Percentiles rank a stretch among this genome's conserved stretches.
Conservation (phyloP, 2,888 invertebrate species). For the Sturmia bella region DNA sequence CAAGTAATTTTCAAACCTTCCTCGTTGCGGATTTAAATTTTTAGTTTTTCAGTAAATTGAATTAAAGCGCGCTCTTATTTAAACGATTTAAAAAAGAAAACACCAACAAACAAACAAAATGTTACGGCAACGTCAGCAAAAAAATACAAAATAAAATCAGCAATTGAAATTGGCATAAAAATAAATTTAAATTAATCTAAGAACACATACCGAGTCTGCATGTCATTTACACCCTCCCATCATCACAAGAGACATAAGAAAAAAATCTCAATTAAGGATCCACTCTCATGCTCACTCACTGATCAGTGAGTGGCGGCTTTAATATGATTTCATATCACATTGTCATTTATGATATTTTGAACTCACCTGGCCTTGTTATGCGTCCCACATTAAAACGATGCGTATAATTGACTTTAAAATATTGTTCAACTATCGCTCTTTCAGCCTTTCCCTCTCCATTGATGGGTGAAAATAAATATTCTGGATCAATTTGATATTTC, state of each 20-base stretch:
- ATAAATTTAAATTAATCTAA: conserved; percentile 47
- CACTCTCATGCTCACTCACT: neutral
- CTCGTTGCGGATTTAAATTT: conserved; percentile 47
- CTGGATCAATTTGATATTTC: conserved; percentile 95
- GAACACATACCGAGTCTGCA: neutral
- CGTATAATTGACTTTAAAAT: conserved; percentile 94
- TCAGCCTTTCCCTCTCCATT: conserved; percentile 93
- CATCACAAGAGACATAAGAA: neutral
- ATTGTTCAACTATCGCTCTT: conserved; percentile 89
- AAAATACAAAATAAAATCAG: conserved; percentile 36
- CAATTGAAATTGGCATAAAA: conserved; percentile 67
- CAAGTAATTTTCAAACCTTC: neutral
- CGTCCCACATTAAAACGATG: conserved; percentile 92
- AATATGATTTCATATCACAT: conserved; percentile 7
- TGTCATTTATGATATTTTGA: conserved; percentile 5
- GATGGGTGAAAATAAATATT: conserved; percentile 94
- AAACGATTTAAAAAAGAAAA: conserved; percentile 32
- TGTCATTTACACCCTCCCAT: conserved; percentile 17
- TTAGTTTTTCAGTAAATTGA: conserved; percentile 66
- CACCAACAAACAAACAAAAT: conserved; percentile 38
- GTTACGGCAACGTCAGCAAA: conserved; percentile 35
- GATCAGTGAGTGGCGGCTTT: neutral
- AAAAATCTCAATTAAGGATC: conserved; percentile 24
- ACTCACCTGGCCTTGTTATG: conserved; percentile 92
- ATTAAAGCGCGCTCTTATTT: conserved; percentile 70